phyloP scores from a whole-genome alignment of 2,888 invertebrate species.

The Erpobdella octoculata region DNA sequence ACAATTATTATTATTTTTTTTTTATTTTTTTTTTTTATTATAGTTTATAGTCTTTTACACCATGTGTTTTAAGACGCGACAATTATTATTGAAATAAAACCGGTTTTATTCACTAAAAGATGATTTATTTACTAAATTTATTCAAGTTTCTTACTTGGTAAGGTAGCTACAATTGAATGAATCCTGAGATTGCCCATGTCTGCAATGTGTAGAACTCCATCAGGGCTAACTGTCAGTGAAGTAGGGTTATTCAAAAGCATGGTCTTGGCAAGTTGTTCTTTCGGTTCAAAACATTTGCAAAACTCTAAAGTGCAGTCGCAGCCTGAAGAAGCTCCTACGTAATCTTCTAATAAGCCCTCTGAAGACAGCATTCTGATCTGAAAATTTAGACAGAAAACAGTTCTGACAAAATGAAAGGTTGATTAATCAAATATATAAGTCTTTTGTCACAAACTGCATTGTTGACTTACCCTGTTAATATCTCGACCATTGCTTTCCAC shows the following conservation, averaged over 20 bases:
- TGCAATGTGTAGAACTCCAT: constrained; percentile 88
- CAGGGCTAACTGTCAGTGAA: constrained; percentile 81
- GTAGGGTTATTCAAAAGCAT: constrained; percentile 83
- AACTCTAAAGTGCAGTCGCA: constrained; percentile 51
- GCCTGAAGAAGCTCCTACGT: constrained; percentile 73
- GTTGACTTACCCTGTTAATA: constrained; percentile 64
- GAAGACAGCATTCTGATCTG: constrained; percentile 70
- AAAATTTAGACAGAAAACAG: too few relatives aligned
- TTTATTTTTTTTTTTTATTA: too few relatives aligned
- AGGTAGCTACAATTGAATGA: constrained; percentile 58
- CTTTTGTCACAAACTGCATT: too few relatives aligned
- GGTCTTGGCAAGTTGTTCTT: constrained; percentile 67
- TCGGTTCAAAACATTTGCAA: constrained; percentile 76
- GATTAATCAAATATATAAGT: too few relatives aligned
- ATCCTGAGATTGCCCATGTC: constrained; percentile 71
- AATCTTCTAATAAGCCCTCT: constrained; percentile 83
- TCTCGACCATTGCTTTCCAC: constrained; percentile 84
- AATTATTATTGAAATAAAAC: too few relatives aligned
- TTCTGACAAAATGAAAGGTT: too few relatives aligned
- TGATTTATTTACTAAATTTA: too few relatives aligned
- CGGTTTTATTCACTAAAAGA: too few relatives aligned
- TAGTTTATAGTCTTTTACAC: too few relatives aligned
- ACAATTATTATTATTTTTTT: too few relatives aligned
- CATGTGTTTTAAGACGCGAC: too few relatives aligned
- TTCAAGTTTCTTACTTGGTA: constrained; percentile 42